phyloP scores from a whole-genome alignment of 1,140 invertebrate genomes.

The Polypedilum vanderplanki region DNA sequence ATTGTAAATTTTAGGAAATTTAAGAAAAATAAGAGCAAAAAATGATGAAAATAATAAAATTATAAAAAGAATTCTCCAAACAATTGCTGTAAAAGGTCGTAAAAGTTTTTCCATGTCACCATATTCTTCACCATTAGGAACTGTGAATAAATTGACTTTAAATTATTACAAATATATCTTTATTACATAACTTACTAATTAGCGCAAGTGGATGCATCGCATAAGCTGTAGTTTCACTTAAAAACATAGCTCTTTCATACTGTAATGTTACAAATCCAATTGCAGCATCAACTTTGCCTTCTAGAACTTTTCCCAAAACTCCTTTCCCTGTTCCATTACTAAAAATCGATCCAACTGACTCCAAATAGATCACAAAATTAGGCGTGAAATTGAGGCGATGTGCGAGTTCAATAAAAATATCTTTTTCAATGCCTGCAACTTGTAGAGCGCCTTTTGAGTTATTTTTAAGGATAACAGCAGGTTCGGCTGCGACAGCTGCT shows the following conservation, averaged over 20 bases:
- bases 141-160: background rate
- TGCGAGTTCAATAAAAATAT: background rate
- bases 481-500: background rate
- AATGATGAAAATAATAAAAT: background rate
- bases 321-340: background rate
- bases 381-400: background rate
- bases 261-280: background rate
- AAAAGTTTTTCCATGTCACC: background rate
- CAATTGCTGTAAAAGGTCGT: background rate
- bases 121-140: background rate
- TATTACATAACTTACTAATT: background rate
- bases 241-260: background rate
- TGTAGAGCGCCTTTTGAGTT: background rate
- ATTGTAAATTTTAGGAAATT: conserved; percentile 3
- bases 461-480: background rate
- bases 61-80: background rate
- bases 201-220: background rate
- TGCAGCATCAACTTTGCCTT: background rate
- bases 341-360: background rate
- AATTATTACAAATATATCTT: background rate
- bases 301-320: background rate
- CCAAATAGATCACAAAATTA: background rate
- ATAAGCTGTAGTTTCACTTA: background rate
- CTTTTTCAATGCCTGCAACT: background rate
- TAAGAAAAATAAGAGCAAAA: background rate